phyloP scores from a whole-genome alignment of 2,113 vertebrate species.

The Andinoacara biseriatus region DNA sequence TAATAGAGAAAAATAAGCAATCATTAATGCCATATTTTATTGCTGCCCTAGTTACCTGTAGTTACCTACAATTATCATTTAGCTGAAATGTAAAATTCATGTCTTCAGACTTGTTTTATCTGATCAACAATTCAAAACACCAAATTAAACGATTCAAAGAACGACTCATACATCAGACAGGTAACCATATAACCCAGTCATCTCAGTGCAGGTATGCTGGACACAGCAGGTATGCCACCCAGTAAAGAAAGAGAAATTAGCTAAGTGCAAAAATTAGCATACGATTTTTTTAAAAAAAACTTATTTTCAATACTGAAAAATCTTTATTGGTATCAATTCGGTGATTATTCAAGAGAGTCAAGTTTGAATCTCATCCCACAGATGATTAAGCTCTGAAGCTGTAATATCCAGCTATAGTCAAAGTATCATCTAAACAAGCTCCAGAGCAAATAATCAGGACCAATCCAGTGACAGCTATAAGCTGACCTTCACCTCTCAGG shows the following conservation, averaged over 20 bases:
- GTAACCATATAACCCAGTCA: too few relatives aligned
- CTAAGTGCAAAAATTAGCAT: not conserved
- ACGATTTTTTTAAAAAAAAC: too few relatives aligned
- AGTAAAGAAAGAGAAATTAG: not conserved
- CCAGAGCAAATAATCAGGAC: constrained; percentile 15
- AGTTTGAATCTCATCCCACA: not conserved
- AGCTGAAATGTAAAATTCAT: not conserved
- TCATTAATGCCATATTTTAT: too few relatives aligned
- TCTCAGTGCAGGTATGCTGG: too few relatives aligned
- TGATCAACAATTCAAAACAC: too few relatives aligned
- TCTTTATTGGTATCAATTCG: too few relatives aligned
- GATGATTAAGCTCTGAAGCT: not conserved
- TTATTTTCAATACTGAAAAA: too few relatives aligned
- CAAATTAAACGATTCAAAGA: too few relatives aligned
- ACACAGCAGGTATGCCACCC: too few relatives aligned
- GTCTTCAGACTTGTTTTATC: not conserved
- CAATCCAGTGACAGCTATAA: not conserved
- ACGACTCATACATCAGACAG: too few relatives aligned
- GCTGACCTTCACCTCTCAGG: not conserved
- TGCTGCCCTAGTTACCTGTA: not conserved
- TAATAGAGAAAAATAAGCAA: too few relatives aligned
- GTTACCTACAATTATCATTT: not conserved
- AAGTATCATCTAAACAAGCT: not conserved
- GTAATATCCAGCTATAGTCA: not conserved
- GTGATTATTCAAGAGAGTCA: too few relatives aligned